Evolutionary conservation across 2,113 vertebrate genomes (phyloP).

Genomic region (Larimichthys crocea): DNA sequence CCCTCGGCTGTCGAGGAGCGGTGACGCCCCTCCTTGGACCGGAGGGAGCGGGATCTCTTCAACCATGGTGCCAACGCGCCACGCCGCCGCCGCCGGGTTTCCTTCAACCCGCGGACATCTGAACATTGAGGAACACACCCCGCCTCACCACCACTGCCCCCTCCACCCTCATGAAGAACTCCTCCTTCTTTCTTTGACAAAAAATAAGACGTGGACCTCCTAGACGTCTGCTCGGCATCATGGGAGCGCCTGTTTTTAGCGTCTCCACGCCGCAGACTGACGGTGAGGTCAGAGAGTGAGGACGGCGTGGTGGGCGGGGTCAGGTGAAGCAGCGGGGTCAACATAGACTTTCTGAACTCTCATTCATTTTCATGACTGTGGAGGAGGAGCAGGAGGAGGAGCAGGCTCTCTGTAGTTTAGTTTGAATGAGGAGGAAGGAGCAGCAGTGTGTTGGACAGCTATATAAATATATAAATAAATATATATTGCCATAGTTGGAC

Average conservation of each 20-base stretch:
- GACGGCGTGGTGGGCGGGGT: slow-evolving; percentile 51
- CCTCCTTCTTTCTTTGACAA: slow-evolving; percentile 3
- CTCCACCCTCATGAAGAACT: slow-evolving; percentile 33
- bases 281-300: slow-evolving; percentile 19
- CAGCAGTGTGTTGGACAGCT: slow-evolving; percentile 32
- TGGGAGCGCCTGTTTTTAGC: slow-evolving; percentile 55
- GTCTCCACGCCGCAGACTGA: slow-evolving; percentile 33
- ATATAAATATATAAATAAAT: slow-evolving; percentile 61
- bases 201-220: neutral
- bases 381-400: slow-evolving; percentile 45
- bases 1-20: slow-evolving; percentile 73
- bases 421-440: slow-evolving; percentile 31
- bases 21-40: slow-evolving; percentile 86
- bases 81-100: slow-evolving; percentile 38
- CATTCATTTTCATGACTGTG: slow-evolving; percentile 63
- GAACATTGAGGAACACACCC: slow-evolving; percentile 73
- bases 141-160: slow-evolving; percentile 77
- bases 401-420: slow-evolving; percentile 24
- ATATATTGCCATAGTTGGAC: slow-evolving; percentile 64
- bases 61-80: slow-evolving; percentile 85
- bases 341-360: slow-evolving; percentile 66
- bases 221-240: slow-evolving; percentile 36
- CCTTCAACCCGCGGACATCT: slow-evolving; percentile 53
- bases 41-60: slow-evolving; percentile 88
- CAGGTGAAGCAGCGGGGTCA: slow-evolving; percentile 52